Conservation (phyloP, 2,113 vertebrate species). For the crab-eating macaque (Macaca fascicularis) region T2T-MFA8v1.1 NC_088392.1:2261501-2262000, state of each 20-base stretch:
- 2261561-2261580: fast-evolving
- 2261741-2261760: fast-evolving
- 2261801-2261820: neutral
- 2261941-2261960: no score
- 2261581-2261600: no score
- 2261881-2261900: neutral
- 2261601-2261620: neutral
- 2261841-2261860: neutral
- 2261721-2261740: neutral
- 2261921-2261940: neutral
- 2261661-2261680: neutral
- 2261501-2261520: neutral
- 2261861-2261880: neutral
- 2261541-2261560: fast-evolving
- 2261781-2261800: neutral
- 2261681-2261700: neutral
- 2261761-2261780: no score
- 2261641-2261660: neutral
- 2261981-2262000: no score
- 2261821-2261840: neutral
- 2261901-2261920: neutral
- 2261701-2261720: no score
- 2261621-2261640: neutral
- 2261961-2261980: no score
- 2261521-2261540: neutral